Conservation (phyloP, 2,888 invertebrate genomes). For the Rhingia rostrata region DNA sequence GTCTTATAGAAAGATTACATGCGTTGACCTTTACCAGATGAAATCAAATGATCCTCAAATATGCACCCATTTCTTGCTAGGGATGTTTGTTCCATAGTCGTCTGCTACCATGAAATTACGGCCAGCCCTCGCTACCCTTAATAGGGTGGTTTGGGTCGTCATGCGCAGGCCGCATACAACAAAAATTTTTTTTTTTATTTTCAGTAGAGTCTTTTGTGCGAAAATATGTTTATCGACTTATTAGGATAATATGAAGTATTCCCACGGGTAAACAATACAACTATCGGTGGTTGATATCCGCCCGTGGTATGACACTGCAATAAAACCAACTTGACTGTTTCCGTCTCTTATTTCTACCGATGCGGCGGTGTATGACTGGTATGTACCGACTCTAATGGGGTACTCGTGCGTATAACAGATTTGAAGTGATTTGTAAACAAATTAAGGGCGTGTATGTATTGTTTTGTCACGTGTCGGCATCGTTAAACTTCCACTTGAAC, state of each 20-base stretch:
- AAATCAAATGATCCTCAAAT: too few relatives aligned
- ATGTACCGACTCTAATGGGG: constrained; percentile 74
- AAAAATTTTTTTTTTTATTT: background rate
- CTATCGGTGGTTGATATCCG: constrained; percentile 59
- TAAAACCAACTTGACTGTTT: constrained; percentile 64
- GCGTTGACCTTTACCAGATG: too few relatives aligned
- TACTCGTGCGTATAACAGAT: constrained; percentile 81
- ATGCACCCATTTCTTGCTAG: too few relatives aligned
- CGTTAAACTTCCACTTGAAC: constrained; percentile 80
- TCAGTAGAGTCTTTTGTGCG: background rate
- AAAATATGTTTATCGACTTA: constrained; percentile 45
- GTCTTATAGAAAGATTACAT: too few relatives aligned
- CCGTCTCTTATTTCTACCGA: constrained; percentile 37
- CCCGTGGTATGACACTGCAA: constrained; percentile 53
- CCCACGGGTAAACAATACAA: constrained; percentile 61
- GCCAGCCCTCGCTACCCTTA: too few relatives aligned
- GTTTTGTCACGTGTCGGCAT: constrained; percentile 80
- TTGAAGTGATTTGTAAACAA: constrained; percentile 83
- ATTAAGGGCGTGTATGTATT: constrained; percentile 81
- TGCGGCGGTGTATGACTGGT: background rate
- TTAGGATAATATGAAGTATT: constrained; percentile 64
- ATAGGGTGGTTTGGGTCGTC: too few relatives aligned
- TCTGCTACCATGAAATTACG: too few relatives aligned
- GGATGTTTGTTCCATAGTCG: too few relatives aligned
- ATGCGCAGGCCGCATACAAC: too few relatives aligned